phyloP scores from a whole-genome alignment of 1,140 invertebrate species.

The Drosophila oshimai region DNA sequence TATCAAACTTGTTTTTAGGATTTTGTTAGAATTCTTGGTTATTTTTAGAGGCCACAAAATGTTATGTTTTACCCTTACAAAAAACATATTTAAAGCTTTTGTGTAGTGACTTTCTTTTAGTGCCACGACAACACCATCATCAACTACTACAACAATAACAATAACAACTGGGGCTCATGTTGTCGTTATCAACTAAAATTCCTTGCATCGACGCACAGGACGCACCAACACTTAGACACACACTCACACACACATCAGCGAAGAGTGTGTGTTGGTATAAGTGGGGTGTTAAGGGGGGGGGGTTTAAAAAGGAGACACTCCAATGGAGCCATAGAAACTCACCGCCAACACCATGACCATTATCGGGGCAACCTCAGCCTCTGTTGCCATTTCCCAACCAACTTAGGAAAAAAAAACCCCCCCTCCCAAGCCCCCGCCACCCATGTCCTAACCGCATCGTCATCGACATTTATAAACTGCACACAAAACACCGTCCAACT shows the following conservation, averaged over 20 bases:
- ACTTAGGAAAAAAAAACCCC: constrained; percentile 14
- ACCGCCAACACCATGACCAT: constrained; percentile 39
- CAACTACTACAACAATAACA: constrained; percentile 23
- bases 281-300: background rate
- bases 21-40: too few species aligned
- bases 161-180: constrained; percentile 23
- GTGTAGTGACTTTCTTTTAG: background rate
- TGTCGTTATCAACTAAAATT: constrained; percentile 76
- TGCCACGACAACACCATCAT: constrained; percentile 47
- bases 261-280: background rate
- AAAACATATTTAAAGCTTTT: background rate
- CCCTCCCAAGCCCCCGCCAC: background rate
- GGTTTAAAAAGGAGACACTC: background rate
- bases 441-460: constrained; percentile 21
- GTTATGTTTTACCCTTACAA: too few species aligned
- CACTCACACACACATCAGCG: too few species aligned
- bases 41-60: too few species aligned
- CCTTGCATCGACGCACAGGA: constrained; percentile 68
- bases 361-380: constrained; percentile 58
- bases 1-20: too few species aligned
- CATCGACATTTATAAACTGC: constrained; percentile 77
- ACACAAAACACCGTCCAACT: constrained; percentile 71
- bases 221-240: background rate
- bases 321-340: constrained; percentile 32
- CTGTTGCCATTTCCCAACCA: constrained; percentile 26